These are phyloP conservation scores for Drosophila sproati DNA, from an alignment of 1,140 invertebrate genomes.

Conservation along the genomic window DNA sequence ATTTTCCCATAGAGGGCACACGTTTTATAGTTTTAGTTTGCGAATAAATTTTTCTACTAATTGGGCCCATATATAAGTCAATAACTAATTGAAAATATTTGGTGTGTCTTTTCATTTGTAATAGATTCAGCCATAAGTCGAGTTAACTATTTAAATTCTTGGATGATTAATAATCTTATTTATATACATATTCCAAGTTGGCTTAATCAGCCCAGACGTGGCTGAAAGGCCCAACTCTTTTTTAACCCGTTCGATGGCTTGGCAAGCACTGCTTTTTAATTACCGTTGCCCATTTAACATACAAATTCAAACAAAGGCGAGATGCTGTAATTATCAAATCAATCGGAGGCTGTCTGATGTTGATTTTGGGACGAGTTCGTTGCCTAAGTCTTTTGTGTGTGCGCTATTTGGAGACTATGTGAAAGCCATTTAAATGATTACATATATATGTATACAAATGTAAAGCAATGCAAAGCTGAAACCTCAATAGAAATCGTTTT, in stretches of 20 bases:
- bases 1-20: too few relatives aligned
- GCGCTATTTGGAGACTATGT: constrained; percentile 52
- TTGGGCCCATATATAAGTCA: too few relatives aligned
- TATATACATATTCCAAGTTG: not conserved
- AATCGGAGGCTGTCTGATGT: constrained; percentile 46
- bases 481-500: constrained; percentile 81
- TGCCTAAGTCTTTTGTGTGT: constrained; percentile 79
- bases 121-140: not conserved
- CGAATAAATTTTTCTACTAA: not conserved
- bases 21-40: not conserved
- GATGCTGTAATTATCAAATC: constrained; percentile 77
- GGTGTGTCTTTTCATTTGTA: not conserved
- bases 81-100: too few relatives aligned
- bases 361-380: constrained; percentile 79
- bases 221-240: not conserved
- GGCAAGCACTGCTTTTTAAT: constrained; percentile 47
- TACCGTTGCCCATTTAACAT: constrained; percentile 45
- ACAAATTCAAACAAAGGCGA: constrained; percentile 61
- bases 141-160: not conserved
- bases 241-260: not conserved
- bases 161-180: not conserved
- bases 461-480: constrained; percentile 73
- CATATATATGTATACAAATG: constrained; percentile 54
- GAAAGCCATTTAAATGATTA: constrained; percentile 78
- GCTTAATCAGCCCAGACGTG: not conserved